phyloP scores from a whole-genome alignment of 2,888 invertebrate species.

The Acrobasis repandana region DNA sequence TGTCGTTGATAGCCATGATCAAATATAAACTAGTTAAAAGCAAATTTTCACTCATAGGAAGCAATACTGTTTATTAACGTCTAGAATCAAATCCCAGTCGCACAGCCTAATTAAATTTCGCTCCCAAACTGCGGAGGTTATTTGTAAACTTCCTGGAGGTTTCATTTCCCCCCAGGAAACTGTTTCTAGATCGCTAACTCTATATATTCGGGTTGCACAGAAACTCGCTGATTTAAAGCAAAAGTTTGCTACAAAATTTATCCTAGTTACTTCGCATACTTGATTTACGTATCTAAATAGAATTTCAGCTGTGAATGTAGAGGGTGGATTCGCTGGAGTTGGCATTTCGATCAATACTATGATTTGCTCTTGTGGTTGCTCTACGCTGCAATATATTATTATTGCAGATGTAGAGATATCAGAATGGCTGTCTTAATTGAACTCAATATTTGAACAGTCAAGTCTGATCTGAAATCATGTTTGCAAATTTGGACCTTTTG shows the following conservation, averaged over 20 bases:
- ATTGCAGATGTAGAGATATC: too few relatives aligned
- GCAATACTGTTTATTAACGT: too few relatives aligned
- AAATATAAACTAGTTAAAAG: too few relatives aligned
- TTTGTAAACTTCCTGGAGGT: background rate
- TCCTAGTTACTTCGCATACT: background rate
- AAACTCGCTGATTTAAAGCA: background rate
- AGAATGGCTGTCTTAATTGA: too few relatives aligned
- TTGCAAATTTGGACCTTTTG: too few relatives aligned
- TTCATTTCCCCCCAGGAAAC: background rate
- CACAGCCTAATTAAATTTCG: background rate
- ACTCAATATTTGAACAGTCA: too few relatives aligned
- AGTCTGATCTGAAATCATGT: too few relatives aligned
- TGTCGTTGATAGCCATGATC: too few relatives aligned
- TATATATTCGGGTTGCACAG: background rate
- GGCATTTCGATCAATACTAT: background rate
- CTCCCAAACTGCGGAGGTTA: background rate
- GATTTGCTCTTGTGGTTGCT: background rate
- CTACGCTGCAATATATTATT: too few relatives aligned
- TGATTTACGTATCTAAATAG: constrained; percentile 1
- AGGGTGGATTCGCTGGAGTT: background rate
- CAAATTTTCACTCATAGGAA: too few relatives aligned
- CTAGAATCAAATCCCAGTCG: background rate
- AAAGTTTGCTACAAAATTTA: background rate
- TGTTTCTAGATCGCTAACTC: background rate
- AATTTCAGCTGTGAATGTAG: background rate